Evolutionary conservation across 2,888 invertebrate species (phyloP), one percentile per base, ranked within the genome.

Genomic region (Papilio protenor): DNA sequence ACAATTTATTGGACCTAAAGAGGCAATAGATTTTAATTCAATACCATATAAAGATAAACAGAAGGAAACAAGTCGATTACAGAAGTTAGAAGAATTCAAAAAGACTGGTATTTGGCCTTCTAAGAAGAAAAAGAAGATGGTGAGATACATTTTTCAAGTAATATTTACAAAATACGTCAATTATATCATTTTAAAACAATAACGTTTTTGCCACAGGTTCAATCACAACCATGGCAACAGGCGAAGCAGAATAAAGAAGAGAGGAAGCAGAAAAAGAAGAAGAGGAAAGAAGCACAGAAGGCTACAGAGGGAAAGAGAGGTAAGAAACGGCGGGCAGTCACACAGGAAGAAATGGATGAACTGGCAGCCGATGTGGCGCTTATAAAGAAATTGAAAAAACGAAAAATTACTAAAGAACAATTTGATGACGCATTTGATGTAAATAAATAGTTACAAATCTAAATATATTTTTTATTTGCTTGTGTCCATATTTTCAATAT

Each of bases 361-460:
- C 86, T 98, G 72, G 97, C 97, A 11, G 96, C 96, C 76, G 98
- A 99, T 87, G 96, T 98, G 73, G 96, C 97, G 10, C 93, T 98
- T 40, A 96, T 98, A 79, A 99, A 98, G 88, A 98, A 97, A 85
- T 92, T 98, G 0, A 98, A 98, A 88, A 97, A 96, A 85, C 96
- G 97, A 83, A 98, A 98, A 89, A 96, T 97, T 47, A 95, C 95
- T 0, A 93, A 96, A 75, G 96, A 96, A 81, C 96, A 97, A 83
- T 97, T 96, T 83, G 96, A 97, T 81, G 92, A 96, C 82, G 94
- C 95, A 81, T 96, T 97, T 87, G 96, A 96, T 79, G 86, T 90
- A 8, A 88, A 90, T 23, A 87, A 91, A 85, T 90, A 88, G 21
- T 57, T 40, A 16, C 45, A 59, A 72, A 47, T 74, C 73, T 47